Evolutionary conservation across 2,888 invertebrate genomes (phyloP).

Genomic region (Dolichopus griseipennis): DNA sequence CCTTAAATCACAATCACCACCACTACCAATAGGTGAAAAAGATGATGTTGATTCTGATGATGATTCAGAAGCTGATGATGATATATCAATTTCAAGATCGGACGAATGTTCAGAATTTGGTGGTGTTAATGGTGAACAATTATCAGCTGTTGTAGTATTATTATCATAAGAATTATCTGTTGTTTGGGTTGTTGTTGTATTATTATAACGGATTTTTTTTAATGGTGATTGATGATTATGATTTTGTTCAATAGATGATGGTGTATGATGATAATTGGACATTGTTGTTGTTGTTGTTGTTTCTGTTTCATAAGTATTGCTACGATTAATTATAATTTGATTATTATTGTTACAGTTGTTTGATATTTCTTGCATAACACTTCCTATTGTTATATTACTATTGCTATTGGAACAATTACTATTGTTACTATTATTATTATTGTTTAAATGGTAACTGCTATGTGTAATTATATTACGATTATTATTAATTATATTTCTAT

Average conservation of each 20-base stretch:
- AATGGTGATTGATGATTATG: slow-evolving; percentile 18
- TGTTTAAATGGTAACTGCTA: neutral
- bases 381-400: slow-evolving; percentile 22
- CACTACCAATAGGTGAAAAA: slow-evolving; percentile 9
- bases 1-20: neutral
- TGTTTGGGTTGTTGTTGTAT: neutral
- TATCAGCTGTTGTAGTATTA: slow-evolving; percentile 35
- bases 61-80: slow-evolving; percentile 30
- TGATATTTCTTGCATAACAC: slow-evolving; percentile 41
- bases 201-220: slow-evolving; percentile 21
- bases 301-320: slow-evolving; percentile 21
- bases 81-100: slow-evolving; percentile 55
- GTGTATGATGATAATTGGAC: slow-evolving; percentile 13
- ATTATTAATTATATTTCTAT: slow-evolving; percentile 21
- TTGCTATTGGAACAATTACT: slow-evolving; percentile 24
- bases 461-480: slow-evolving; percentile 8
- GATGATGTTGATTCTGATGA: slow-evolving; percentile 31
- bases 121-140: slow-evolving; percentile 53
- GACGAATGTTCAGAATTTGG: slow-evolving; percentile 66
- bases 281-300: slow-evolving; percentile 23
- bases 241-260: slow-evolving; percentile 15
- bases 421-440: slow-evolving; percentile 10
- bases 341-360: slow-evolving; percentile 10
- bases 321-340: slow-evolving; percentile 19
- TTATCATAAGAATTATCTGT: slow-evolving; percentile 39